phyloP scores from a whole-genome alignment of 2,113 vertebrate species.

The Elaphurus davidianus region DNA sequence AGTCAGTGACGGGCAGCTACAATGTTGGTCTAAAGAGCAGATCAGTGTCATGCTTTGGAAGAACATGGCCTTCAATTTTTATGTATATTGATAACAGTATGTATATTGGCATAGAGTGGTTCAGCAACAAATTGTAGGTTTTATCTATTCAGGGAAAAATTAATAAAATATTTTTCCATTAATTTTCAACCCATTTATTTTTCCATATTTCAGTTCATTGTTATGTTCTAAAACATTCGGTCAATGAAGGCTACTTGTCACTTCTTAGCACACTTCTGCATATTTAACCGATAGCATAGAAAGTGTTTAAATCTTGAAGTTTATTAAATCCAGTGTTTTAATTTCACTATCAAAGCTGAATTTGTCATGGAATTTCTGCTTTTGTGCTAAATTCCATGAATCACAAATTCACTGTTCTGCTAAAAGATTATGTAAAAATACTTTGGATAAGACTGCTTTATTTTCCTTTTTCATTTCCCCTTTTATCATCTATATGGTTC shows the following conservation, averaged over 20 bases:
- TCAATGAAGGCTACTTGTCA: neutral
- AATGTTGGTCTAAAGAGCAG: neutral
- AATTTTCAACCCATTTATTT: neutral
- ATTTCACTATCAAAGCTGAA: neutral
- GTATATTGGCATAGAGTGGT: neutral
- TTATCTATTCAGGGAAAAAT: neutral
- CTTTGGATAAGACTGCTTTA: neutral
- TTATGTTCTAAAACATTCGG: neutral
- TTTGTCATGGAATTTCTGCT: neutral
- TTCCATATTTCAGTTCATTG: neutral
- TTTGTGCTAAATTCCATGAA: neutral
- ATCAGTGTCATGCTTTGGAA: conserved; percentile 6
- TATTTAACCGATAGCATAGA: neutral
- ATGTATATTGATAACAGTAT: neutral
- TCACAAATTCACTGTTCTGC: neutral
- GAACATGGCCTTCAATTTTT: conserved; percentile 26
- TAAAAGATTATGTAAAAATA: neutral
- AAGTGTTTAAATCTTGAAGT: neutral
- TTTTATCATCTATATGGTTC: neutral
- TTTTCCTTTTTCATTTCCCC: neutral
- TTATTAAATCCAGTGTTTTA: neutral
- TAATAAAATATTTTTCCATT: neutral
- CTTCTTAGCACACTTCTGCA: neutral
- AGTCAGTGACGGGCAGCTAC: neutral
- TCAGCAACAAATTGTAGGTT: neutral